phyloP scores from a whole-genome alignment of 2,797 vertebrate species.

The Xenentodon cancila region DNA sequence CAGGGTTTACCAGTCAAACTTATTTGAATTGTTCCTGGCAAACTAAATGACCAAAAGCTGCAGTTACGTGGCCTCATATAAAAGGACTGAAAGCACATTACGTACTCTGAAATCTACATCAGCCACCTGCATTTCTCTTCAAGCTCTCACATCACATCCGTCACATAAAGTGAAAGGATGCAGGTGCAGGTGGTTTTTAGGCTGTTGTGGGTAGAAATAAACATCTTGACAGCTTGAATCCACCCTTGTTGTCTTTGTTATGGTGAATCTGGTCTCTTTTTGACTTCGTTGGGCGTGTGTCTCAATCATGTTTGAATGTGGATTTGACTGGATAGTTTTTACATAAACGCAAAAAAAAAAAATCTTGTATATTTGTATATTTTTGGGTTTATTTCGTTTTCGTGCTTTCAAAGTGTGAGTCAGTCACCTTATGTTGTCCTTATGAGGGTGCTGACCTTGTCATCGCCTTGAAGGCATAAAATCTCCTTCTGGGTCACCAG shows the following conservation, averaged over 20 bases:
- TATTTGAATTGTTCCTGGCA: slow-evolving; percentile 16
- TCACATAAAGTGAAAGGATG: slow-evolving; percentile 63
- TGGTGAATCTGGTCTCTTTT: slow-evolving; percentile 44
- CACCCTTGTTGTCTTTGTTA: slow-evolving; percentile 48
- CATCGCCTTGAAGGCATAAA: slow-evolving; percentile 36
- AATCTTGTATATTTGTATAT: not conserved
- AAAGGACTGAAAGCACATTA: slow-evolving; percentile 20
- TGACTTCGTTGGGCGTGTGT: slow-evolving; percentile 17
- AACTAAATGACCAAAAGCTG: slow-evolving; percentile 36
- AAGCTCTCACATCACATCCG: slow-evolving; percentile 53
- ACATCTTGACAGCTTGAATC: slow-evolving; percentile 54
- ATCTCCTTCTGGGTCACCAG: slow-evolving; percentile 40
- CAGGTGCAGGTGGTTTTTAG: slow-evolving; percentile 68
- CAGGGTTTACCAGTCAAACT: not conserved
- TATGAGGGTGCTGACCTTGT: slow-evolving; percentile 39
- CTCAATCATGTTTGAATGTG: slow-evolving; percentile 28
- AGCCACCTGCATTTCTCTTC: slow-evolving; percentile 64
- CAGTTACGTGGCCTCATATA: slow-evolving; percentile 36
- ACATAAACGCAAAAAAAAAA: too few relatives aligned
- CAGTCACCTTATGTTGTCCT: not conserved
- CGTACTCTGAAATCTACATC: slow-evolving; percentile 43
- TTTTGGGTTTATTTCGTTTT: not conserved
- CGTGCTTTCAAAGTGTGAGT: not conserved
- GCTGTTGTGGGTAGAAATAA: slow-evolving; percentile 61
- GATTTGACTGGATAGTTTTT: slow-evolving; percentile 9